Evolutionary conservation across 1,140 invertebrate genomes (phyloP).

Genomic region (Cyclina sinensis): DNA sequence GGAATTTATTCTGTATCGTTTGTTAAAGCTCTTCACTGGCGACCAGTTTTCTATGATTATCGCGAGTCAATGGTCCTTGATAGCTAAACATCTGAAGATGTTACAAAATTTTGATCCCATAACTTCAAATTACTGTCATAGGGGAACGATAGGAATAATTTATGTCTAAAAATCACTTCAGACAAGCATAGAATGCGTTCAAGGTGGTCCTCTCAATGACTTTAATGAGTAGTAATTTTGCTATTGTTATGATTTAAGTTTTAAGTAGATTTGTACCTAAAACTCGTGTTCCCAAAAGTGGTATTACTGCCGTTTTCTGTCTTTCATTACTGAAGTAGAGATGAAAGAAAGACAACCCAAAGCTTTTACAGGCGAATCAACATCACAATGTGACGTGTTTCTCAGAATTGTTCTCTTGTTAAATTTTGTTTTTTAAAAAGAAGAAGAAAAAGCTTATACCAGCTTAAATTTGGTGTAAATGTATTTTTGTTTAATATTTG

Average conservation of each 20-base stretch:
- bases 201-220: not conserved
- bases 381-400: no score
- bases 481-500: no score
- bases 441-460: no score
- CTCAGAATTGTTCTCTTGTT: no score
- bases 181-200: not conserved
- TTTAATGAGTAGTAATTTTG: not conserved
- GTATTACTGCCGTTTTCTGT: no score
- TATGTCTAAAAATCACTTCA: slow-evolving; percentile 2
- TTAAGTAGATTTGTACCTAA: not conserved
- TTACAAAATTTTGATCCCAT: not conserved
- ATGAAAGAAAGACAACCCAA: no score
- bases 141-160: not conserved
- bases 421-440: no score
- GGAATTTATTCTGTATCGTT: slow-evolving; percentile 12
- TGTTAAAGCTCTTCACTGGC: slow-evolving; percentile 21
- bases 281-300: no score
- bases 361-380: no score
- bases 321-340: no score
- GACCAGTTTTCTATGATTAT: slow-evolving; percentile 1
- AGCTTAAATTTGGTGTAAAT: no score
- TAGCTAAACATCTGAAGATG: not conserved
- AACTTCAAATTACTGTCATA: slow-evolving; percentile 11
- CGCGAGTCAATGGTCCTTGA: not conserved
- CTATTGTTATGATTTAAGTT: not conserved